Percentiles rank a stretch among this genome's conserved stretches.
Conservation (phyloP, 2,797 vertebrate genomes). For the Trichosurus vulpecula region DNA sequence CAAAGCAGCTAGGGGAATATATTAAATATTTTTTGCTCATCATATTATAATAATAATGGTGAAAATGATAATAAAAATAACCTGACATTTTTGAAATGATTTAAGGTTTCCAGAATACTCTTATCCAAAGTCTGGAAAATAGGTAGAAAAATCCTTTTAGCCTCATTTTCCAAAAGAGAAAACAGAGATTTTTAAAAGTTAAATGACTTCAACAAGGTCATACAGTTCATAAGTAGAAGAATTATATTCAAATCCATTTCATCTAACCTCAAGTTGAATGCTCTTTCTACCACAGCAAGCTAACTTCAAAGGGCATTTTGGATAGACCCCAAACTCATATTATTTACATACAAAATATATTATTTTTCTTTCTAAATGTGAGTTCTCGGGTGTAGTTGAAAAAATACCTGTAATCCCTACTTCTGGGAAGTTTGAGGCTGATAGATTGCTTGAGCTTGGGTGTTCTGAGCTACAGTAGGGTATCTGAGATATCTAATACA, state of each 20-base stretch:
- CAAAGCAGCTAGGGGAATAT: conserved; percentile 21
- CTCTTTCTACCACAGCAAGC: not conserved
- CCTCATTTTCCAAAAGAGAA: not conserved
- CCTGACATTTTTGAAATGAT: not conserved
- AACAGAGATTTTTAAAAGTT: not conserved
- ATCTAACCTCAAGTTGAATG: not conserved
- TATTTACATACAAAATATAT: not conserved
- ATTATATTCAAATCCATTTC: not conserved
- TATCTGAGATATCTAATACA: not conserved
- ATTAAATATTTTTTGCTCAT: conserved; percentile 16
- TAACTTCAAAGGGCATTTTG: not conserved
- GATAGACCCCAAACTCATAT: not conserved
- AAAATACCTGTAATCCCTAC: not conserved
- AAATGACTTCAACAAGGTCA: not conserved
- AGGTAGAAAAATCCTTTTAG: not conserved
- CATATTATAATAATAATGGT: conserved; percentile 14
- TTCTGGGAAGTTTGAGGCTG: not conserved
- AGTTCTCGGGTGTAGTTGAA: not conserved
- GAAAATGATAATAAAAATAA: conserved; percentile 48
- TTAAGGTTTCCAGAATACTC: conserved; percentile 20
- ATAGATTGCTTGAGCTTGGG: not conserved
- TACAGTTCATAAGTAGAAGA: not conserved
- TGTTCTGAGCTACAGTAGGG: not conserved
- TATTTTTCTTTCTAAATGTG: not conserved
- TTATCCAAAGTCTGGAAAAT: not conserved